Base-by-base conservation (phyloP, 64 coral and sea anemone species). In the Dendrophyllia cribrosa region DNA sequence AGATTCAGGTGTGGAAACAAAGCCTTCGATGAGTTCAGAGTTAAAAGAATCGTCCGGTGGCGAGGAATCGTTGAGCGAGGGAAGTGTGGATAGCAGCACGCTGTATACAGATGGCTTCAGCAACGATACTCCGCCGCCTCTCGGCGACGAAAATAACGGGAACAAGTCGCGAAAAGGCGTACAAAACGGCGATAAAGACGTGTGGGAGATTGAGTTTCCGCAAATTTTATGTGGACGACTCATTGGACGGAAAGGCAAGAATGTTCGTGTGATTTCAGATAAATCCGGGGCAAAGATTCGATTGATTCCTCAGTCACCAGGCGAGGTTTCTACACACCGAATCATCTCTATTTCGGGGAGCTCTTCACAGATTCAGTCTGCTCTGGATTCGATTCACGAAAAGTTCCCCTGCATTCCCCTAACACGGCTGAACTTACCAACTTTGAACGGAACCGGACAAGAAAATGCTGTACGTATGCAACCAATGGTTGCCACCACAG, bases 151-250 rank as follows among this genome's bases (percentile, higher is more conserved):
- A n/a, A 68, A 51, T 4, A 67, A 74, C 61, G 66, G 66, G 66
- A 81, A 89, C 60, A 52, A 75, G 24, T 81, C 73, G 20, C 76
- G 64, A 50, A 46, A 79, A 75, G 14, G 87, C 10, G 6, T 15
- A 46, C 50, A 58, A 64, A 80, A 82, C 75, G 17, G 64, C 60
- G 71, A 99, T 21, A 89, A 76, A 90, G 97, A 93, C 73, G 90
- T 96, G 9, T 99, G 97, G 91, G 97, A 99, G 72, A 81, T 99
- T 26, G 97, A 99, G 26, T 99, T 99, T 73, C 97, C 97, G 11
- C 97, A 99, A 83, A 96, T 93, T 3, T 73, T 99, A 3, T 99
- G 97, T 44, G 97, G 97, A 77, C 82, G 97, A 47, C 79, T 99
- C 0, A 99, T 99, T 64, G 97, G 97, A 9, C 94, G 94, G 13